Conservation (phyloP, 2,113 vertebrate species). For the Cinclus cinclus region DNA sequence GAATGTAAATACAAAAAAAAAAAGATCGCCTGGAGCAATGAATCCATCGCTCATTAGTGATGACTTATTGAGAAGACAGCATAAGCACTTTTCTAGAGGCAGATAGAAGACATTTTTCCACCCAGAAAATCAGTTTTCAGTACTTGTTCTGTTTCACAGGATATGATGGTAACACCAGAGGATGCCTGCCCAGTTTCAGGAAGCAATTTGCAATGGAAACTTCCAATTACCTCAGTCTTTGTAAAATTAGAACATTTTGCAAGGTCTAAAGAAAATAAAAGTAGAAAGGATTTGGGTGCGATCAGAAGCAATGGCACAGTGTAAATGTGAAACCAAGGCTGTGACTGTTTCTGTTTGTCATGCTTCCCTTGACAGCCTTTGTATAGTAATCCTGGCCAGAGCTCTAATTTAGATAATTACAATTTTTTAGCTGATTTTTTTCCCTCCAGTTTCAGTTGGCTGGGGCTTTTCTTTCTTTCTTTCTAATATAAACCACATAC, state of each 20-base stretch:
- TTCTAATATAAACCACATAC: not conserved
- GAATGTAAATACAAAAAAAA: not conserved
- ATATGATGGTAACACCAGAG: not conserved
- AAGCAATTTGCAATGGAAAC: not conserved
- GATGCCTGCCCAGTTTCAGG: not conserved
- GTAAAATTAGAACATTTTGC: constrained; percentile 14
- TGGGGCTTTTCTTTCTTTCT: not conserved
- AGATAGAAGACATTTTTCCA: not conserved
- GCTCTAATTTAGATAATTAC: not conserved
- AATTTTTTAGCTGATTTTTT: not conserved
- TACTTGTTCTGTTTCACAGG: not conserved
- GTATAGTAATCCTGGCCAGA: not conserved
- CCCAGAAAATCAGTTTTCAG: not conserved
- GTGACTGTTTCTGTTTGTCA: not conserved
- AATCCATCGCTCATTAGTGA: not conserved
- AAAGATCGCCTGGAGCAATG: not conserved
- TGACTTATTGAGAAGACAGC: not conserved
- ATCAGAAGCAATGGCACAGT: not conserved
- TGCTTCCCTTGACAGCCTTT: not conserved
- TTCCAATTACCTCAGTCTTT: constrained; percentile 7
- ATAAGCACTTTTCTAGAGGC: not conserved
- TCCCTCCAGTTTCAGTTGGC: not conserved
- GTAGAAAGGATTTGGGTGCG: not conserved
- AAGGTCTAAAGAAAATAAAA: constrained; percentile 9
- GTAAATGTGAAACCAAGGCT: not conserved